A percentile compares a stretch with the other conserved stretches of the same genome.
Conservation (phyloP, 1,140 invertebrate species). For the Dreissena rostriformis region DNA sequence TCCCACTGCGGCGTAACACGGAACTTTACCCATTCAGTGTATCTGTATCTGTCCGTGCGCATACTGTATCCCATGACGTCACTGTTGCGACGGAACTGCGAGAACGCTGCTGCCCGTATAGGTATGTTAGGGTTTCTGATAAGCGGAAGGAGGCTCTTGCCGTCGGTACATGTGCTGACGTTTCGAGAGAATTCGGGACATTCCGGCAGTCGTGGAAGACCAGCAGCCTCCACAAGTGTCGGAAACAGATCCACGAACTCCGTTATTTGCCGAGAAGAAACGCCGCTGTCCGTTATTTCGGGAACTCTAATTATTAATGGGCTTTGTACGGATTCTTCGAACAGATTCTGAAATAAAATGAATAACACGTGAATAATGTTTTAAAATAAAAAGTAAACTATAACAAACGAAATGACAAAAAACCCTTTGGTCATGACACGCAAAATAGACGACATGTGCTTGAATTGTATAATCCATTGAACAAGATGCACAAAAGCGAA, state of each 20-base stretch:
- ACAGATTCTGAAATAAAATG: conserved; percentile 72
- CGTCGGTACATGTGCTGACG: conserved; percentile 86
- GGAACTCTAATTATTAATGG: conserved; percentile 40
- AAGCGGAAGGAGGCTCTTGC: conserved; percentile 84
- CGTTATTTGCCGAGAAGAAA: conserved; percentile 81
- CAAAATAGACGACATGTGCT: too few relatives aligned
- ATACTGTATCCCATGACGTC: too few relatives aligned
- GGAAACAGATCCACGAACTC: conserved; percentile 94
- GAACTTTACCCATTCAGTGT: too few relatives aligned
- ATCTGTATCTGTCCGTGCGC: too few relatives aligned
- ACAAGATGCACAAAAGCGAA: too few relatives aligned
- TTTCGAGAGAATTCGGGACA: conserved; percentile 82
- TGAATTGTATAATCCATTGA: too few relatives aligned
- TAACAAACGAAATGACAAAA: too few relatives aligned
- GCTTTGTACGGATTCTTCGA: conserved; percentile 85
- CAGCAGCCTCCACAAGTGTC: conserved; percentile 88
- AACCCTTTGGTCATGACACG: too few relatives aligned
- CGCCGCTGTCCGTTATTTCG: conserved; percentile 21
- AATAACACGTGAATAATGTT: too few relatives aligned
- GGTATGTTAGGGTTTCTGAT: conserved; percentile 36
- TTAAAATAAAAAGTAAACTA: too few relatives aligned
- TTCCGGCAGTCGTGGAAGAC: conserved; percentile 82
- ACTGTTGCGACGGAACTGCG: conserved; percentile 15
- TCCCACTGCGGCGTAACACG: too few relatives aligned
- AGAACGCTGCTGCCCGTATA: conserved; percentile 55